These are phyloP conservation scores for Microdon myrmicae DNA, from an alignment of 2,888 invertebrate genomes.

Conservation along the genomic window DNA sequence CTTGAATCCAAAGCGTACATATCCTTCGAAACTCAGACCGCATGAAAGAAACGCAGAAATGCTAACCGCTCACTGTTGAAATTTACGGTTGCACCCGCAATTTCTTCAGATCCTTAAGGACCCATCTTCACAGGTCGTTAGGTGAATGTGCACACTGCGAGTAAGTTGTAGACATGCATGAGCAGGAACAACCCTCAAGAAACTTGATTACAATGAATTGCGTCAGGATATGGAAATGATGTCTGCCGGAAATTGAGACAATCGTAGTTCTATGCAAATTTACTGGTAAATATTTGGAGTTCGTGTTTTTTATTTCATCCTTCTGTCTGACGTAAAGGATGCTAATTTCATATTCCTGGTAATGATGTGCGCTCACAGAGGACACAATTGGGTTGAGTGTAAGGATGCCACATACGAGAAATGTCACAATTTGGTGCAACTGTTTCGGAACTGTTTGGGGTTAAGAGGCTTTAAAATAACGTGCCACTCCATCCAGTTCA, in stretches of 20 bases:
- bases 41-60: not conserved
- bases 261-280: slow-evolving; percentile 34
- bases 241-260: slow-evolving; percentile 41
- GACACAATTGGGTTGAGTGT: slow-evolving; percentile 7
- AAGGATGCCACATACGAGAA: slow-evolving; percentile 16
- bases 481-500: no score
- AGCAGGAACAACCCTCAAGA: slow-evolving; percentile 1
- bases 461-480: not conserved
- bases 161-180: slow-evolving; percentile 27
- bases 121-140: slow-evolving; percentile 17
- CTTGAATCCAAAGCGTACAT: slow-evolving; percentile 15
- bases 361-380: slow-evolving; percentile 6
- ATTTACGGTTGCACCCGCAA: not conserved
- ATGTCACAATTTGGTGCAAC: slow-evolving; percentile 24
- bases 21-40: slow-evolving; percentile 2
- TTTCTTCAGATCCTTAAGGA: not conserved
- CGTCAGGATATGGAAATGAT: slow-evolving; percentile 27
- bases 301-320: not conserved
- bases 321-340: not conserved
- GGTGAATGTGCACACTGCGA: slow-evolving; percentile 14
- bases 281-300: slow-evolving; percentile 26
- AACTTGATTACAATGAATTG: slow-evolving; percentile 37
- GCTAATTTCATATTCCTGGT: no score
- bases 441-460: slow-evolving; percentile 15
- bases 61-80: slow-evolving; percentile 12